Percentiles rank a stretch among this genome's conserved stretches.
Conservation (phyloP, 1,140 invertebrate genomes). For the Saccostrea cuccullata region DNA sequence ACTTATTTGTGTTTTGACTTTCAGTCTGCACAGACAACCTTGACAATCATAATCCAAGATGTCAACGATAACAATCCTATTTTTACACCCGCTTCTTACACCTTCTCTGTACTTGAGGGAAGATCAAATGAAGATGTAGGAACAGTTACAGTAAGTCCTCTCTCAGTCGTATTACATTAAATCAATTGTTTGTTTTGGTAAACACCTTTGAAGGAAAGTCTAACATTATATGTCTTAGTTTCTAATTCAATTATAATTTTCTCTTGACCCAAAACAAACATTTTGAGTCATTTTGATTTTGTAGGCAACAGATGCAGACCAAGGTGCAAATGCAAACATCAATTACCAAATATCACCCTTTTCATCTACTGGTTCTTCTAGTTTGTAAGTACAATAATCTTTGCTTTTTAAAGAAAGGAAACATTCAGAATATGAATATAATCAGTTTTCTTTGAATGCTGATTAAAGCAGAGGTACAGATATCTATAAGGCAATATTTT, state of each 20-base stretch:
- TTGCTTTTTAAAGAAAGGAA: too few relatives aligned
- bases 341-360: constrained; percentile 41
- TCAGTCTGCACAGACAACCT: constrained; percentile 65
- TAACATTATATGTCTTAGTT: too few relatives aligned
- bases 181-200: background rate
- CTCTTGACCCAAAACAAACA: background rate
- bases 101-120: constrained; percentile 61
- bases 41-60: constrained; percentile 65
- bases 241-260: too few relatives aligned
- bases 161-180: background rate
- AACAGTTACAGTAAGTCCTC: constrained; percentile 56
- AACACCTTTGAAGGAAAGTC: background rate
- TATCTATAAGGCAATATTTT: too few relatives aligned
- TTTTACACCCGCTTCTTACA: constrained; percentile 56
- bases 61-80: constrained; percentile 68
- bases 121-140: constrained; percentile 59
- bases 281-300: constrained; percentile 10
- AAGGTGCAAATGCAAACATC: constrained; percentile 45
- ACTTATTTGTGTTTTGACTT: background rate
- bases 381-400: constrained; percentile 33
- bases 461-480: too few relatives aligned
- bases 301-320: constrained; percentile 61
- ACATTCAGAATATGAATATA: too few relatives aligned
- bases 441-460: too few relatives aligned
- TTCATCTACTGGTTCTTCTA: constrained; percentile 49